Evolutionary conservation across 2,113 vertebrate species (phyloP).

Genomic region (Jaculus jaculus): DNA sequence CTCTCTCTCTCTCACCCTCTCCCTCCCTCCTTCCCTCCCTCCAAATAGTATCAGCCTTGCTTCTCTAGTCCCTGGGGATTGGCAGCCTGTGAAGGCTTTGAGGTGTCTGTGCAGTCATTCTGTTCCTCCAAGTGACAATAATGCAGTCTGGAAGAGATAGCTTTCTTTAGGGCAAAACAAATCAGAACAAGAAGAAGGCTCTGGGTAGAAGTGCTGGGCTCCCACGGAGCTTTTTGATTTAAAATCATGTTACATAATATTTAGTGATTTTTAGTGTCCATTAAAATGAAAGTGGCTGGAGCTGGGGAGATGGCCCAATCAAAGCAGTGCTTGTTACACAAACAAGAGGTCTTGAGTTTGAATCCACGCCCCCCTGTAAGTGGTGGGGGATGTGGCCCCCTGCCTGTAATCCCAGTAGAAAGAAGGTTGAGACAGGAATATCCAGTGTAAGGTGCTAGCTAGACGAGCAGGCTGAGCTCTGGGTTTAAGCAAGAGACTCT

Average conservation of each 20-base stretch:
- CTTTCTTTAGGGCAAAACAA: conserved; percentile 36
- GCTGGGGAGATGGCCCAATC: no score
- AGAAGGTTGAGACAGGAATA: neutral
- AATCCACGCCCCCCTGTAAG: neutral
- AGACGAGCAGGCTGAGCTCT: no score
- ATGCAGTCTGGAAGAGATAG: conserved; percentile 55
- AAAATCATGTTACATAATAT: neutral
- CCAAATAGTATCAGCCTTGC: conserved; percentile 54
- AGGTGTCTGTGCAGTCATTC: conserved; percentile 65
- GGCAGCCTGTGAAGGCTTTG: conserved; percentile 62
- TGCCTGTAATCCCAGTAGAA: neutral
- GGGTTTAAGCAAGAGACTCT: no score
- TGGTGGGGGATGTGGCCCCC: no score
- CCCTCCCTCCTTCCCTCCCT: neutral
- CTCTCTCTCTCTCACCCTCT: neutral
- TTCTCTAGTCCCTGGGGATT: conserved; percentile 58
- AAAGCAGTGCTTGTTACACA: no score
- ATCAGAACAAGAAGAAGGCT: neutral
- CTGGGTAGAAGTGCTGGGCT: neutral
- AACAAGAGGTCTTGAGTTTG: neutral
- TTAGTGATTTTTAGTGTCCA: neutral
- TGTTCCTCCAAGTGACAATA: conserved; percentile 61
- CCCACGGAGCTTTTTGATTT: neutral
- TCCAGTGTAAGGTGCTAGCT: no score
- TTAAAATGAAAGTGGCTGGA: neutral